phyloP scores from a whole-genome alignment of 2,113 vertebrate species.

The Notothenia rossii region DNA sequence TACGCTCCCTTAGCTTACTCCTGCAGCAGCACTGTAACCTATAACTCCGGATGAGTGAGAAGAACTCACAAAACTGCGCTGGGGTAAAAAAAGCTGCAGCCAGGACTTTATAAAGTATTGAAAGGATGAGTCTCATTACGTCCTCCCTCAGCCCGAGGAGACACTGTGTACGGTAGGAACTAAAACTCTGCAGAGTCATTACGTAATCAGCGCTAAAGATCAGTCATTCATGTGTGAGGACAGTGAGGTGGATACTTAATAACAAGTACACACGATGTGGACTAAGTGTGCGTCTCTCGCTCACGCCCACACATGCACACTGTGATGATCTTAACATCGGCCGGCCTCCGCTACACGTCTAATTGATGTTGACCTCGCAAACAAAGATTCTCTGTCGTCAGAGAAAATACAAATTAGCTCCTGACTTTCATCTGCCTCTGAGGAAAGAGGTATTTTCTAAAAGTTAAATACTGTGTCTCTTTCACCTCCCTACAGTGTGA shows the following conservation, averaged over 20 bases:
- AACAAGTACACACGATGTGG: not conserved
- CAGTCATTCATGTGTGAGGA: conserved; percentile 64
- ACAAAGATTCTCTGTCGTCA: conserved; percentile 37
- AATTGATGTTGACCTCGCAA: conserved; percentile 44
- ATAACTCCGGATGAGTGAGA: not conserved
- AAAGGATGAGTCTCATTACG: conserved; percentile 55
- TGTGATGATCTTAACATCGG: conserved; percentile 12
- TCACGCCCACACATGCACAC: conserved; percentile 11
- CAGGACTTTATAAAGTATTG: conserved; percentile 58
- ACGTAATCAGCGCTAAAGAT: conserved; percentile 63
- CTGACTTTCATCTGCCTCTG: not conserved
- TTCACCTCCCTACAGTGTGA: conserved; percentile 38
- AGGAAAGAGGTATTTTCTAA: conserved; percentile 9
- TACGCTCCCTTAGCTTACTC: conserved; percentile 1
- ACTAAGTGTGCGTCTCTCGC: not conserved
- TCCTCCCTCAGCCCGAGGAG: conserved; percentile 46
- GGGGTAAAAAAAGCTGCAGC: conserved; percentile 17
- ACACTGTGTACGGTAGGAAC: conserved; percentile 23
- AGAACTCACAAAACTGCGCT: conserved; percentile 3
- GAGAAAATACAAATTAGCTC: conserved; percentile 21
- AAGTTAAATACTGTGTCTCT: conserved; percentile 18
- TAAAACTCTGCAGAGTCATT: conserved; percentile 60
- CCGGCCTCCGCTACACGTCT: conserved; percentile 13
- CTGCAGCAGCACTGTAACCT: not conserved
- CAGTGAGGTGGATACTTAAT: conserved; percentile 3